A percentile compares a stretch with the other conserved stretches of the same genome.
Evolutionary conservation across 2,888 invertebrate species (phyloP).

Genomic region (Argyra leucocephala): DNA sequence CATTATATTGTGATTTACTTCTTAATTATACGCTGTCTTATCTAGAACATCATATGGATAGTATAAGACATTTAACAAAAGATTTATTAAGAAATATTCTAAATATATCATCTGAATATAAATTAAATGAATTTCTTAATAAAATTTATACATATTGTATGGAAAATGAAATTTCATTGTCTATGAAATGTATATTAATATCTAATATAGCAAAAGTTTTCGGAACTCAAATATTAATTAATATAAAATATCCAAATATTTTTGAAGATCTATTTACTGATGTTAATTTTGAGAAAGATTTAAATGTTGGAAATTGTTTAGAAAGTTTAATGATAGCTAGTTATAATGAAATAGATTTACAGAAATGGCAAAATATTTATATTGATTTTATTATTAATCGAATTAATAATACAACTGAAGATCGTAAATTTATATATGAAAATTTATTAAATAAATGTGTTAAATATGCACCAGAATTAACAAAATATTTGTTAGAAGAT

Average conservation of each 20-base stretch:
- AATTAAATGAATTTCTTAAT: constrained; percentile 27
- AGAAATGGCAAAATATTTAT: constrained; percentile 48
- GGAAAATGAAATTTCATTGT: constrained; percentile 28
- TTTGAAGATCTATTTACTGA: constrained; percentile 29
- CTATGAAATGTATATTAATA: constrained; percentile 33
- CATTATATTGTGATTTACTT: constrained; percentile 30
- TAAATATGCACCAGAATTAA: constrained; percentile 32
- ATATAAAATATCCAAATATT: constrained; percentile 27
- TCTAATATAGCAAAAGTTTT: constrained; percentile 31
- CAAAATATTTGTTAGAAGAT: constrained; percentile 28
- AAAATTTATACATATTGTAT: constrained; percentile 32
- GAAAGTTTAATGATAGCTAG: constrained; percentile 47
- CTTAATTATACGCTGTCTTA: constrained; percentile 49
- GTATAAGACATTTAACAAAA: constrained; percentile 52
- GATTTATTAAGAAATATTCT: constrained; percentile 46
- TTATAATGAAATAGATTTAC: constrained; percentile 36
- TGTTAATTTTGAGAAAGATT: constrained; percentile 32
- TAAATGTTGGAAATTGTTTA: constrained; percentile 48
- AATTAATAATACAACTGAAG: constrained; percentile 23
- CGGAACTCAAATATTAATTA: constrained; percentile 29
- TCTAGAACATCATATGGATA: constrained; percentile 56
- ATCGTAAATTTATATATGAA: constrained; percentile 30
- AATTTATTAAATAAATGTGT: constrained; percentile 35
- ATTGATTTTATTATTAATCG: constrained; percentile 32
- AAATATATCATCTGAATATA: constrained; percentile 34